Conservation (phyloP, 2,797 vertebrate species). For the Hipposideros larvatus region DNA sequence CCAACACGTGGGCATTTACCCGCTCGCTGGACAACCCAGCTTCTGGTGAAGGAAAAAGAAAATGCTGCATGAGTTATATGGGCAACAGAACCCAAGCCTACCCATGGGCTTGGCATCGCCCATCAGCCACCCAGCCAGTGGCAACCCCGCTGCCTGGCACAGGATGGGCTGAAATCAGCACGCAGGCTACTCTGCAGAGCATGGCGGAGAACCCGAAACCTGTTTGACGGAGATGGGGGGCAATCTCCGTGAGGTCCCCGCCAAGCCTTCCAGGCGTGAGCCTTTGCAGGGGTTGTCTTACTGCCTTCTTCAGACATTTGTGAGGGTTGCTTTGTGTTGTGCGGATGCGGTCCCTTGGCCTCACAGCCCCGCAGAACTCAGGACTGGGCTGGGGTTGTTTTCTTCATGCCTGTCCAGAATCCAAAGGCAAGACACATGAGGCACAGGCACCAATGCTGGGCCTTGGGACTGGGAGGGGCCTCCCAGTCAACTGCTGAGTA, state of each 20-base stretch:
- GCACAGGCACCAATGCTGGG: neutral
- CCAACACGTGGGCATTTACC: neutral
- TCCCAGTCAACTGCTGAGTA: neutral
- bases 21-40: neutral
- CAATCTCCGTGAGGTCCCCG: neutral
- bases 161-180: neutral
- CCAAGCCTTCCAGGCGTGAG: too few relatives aligned
- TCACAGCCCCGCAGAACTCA: fast-evolving
- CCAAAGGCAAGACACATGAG: neutral
- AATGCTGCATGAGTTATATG: fast-evolving
- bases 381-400: neutral
- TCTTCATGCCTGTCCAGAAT: neutral
- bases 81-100: neutral
- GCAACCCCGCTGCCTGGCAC: fast-evolving
- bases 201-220: fast-evolving
- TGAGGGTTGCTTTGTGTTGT: too few relatives aligned
- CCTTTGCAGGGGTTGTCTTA: too few relatives aligned
- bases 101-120: fast-evolving
- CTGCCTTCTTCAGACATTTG: too few relatives aligned
- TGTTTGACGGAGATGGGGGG: too few relatives aligned
- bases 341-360: fast-evolving
- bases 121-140: neutral
- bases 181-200: too few relatives aligned
- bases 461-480: neutral
- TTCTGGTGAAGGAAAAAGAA: neutral